These are phyloP conservation scores for Rhagonycha fulva DNA, from an alignment of 2,888 invertebrate species.

Conservation along the genomic window DNA sequence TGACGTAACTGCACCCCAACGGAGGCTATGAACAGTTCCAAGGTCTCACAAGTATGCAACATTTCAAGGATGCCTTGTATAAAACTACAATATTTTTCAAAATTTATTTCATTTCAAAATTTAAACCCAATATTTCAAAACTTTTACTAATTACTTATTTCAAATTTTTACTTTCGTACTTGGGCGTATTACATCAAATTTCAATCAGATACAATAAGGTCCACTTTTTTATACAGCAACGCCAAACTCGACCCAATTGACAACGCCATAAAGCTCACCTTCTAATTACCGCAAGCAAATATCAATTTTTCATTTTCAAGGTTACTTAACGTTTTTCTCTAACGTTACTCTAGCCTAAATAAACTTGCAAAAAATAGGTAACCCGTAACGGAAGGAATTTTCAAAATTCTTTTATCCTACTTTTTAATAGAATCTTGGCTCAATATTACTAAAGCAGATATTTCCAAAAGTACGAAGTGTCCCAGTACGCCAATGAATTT, in stretches of 20 bases:
- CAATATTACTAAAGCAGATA: not conserved
- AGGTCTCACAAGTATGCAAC: constrained; percentile 50
- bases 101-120: not conserved
- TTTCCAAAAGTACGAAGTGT: not conserved
- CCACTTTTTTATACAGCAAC: constrained; percentile 5
- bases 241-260: constrained; percentile 11
- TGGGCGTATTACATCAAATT: not conserved
- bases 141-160: not conserved
- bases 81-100: constrained; percentile 6
- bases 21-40: constrained; percentile 54
- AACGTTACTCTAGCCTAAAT: not conserved
- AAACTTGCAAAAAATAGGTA: not conserved
- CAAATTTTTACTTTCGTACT: not conserved
- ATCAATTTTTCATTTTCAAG: not conserved
- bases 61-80: constrained; percentile 32
- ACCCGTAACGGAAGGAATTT: not conserved
- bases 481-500: not conserved
- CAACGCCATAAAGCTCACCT: not conserved
- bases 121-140: not conserved
- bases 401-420: not conserved
- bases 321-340: not conserved
- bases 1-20: constrained; percentile 52
- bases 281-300: not conserved
- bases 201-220: constrained; percentile 8
- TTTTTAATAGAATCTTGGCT: not conserved